Conservation (phyloP, 1,140 invertebrate species). For the Lithobius niger region DNA sequence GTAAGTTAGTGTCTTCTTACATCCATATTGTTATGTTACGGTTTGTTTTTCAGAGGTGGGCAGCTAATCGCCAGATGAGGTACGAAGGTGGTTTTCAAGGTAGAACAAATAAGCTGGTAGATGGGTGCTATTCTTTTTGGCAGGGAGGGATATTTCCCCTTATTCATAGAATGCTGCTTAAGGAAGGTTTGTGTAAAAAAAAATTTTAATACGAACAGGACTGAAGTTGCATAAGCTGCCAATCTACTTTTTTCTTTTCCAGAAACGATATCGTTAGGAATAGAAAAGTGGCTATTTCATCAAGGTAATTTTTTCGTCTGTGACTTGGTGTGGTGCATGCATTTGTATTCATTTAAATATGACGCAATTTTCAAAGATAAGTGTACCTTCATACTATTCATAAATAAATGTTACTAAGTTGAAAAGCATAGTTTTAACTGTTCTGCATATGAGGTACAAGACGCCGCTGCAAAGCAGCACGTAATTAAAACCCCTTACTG, state of each 20-base stretch:
- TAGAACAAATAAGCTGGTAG: constrained; percentile 94
- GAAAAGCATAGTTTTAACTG: no score
- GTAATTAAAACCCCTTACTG: no score
- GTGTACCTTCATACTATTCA: no score
- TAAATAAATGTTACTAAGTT: no score
- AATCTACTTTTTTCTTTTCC: constrained; percentile 10
- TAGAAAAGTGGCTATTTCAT: constrained; percentile 55
- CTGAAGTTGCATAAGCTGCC: not conserved
- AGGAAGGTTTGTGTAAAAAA: constrained; percentile 28
- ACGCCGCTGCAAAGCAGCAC: no score
- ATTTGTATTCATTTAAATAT: no score
- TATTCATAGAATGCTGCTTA: constrained; percentile 44
- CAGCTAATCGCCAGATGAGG: constrained; percentile 31
- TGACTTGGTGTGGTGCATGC: no score
- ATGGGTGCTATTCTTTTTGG: constrained; percentile 99
- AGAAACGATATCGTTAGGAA: constrained; percentile 23
- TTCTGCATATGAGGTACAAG: no score
- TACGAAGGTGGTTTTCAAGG: constrained; percentile 46
- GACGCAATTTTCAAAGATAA: no score
- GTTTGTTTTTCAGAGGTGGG: constrained; percentile 28
- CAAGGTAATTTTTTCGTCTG: constrained; percentile 38
- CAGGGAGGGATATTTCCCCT: constrained; percentile 80
- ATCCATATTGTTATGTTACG: no score
- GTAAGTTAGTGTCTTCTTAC: no score
- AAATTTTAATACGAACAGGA: not conserved